phyloP scores from a whole-genome alignment of 2,797 vertebrate genomes.

The Craterocephalus amniculus region DNA sequence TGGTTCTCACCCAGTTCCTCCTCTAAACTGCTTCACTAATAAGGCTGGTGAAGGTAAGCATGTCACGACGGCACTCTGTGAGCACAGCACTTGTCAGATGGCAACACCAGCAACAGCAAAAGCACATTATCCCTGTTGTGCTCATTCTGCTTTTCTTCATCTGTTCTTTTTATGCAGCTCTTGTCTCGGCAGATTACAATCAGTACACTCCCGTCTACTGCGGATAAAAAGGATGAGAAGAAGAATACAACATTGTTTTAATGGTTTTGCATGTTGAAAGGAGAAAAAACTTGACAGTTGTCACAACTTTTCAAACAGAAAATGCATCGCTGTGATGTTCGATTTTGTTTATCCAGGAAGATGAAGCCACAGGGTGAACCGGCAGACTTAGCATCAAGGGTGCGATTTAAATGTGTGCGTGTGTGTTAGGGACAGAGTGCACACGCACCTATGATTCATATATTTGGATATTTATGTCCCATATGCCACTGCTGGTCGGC shows the following conservation, averaged over 20 bases:
- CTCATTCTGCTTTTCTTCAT: slow-evolving; percentile 42
- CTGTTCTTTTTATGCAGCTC: slow-evolving; percentile 29
- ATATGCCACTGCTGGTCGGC: slow-evolving; percentile 14
- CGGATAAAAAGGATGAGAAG: background rate
- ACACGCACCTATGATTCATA: background rate
- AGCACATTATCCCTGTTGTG: slow-evolving; percentile 64
- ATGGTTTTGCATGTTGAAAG: slow-evolving; percentile 24
- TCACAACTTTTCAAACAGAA: slow-evolving; percentile 27
- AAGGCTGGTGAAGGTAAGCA: slow-evolving; percentile 44
- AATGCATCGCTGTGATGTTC: slow-evolving; percentile 20
- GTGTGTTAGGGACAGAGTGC: background rate
- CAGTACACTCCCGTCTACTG: slow-evolving; percentile 13
- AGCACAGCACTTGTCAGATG: slow-evolving; percentile 52
- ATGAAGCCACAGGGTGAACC: slow-evolving; percentile 13
- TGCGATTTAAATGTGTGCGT: slow-evolving; percentile 4
- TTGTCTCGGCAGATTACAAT: slow-evolving; percentile 49
- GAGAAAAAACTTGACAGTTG: slow-evolving; percentile 20
- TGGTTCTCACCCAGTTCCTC: slow-evolving; percentile 69
- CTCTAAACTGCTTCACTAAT: slow-evolving; percentile 49
- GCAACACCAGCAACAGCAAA: slow-evolving; percentile 60
- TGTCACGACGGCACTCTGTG: slow-evolving; percentile 51
- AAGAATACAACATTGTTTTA: slow-evolving; percentile 29
- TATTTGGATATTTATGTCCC: slow-evolving; percentile 24
- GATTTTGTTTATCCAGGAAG: slow-evolving; percentile 30
- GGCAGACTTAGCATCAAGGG: slow-evolving; percentile 5